Base-by-base conservation (phyloP, 2,113 vertebrate species). In the Gila orcuttii region DNA sequence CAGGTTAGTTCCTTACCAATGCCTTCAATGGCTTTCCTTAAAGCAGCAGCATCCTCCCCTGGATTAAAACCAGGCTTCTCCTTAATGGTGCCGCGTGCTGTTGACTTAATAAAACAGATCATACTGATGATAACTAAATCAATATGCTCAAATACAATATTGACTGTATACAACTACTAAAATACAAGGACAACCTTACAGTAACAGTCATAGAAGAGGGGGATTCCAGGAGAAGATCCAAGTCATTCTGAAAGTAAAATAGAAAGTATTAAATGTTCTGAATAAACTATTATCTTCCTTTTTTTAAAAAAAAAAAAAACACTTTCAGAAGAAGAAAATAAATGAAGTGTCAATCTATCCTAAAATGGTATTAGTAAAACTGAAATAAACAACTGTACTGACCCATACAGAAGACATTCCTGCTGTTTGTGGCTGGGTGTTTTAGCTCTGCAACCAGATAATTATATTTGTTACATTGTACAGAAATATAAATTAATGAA, bases 11-110 rank as follows among this genome's bases (percentile, higher is more conserved):
- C 8, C 95, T 92, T 90, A 97, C 97, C 96, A 4, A 97, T 21
- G 78, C 96, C 96, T 81, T 92, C 92, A 0, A 97, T 95, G 39
- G 96, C 96, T 66, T 95, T 95, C 71, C 83, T 93, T 19, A 97
- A 74, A 0, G 91, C 93, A 69, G 95, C 89, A 3, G 94, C 96
- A 86, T 97, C 97, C n/a, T 91, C 94, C 0, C 92, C 91, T 21
- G 94, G 90, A 86, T 93, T 96, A 79, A 97, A 97, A 45, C 93
- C 92, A 0, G 92, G 21, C 19, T 89, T 94, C 79, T 96, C 95
- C 83, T 91, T 95, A 64, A 97, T 82, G 1, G 95, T 96, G 81
- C 96, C 96, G 90, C 92, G 93, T 13, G 88, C 28, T 66, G 85
- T 95, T 86, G 93, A 92, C 97, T 97, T 87, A 83, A 57, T 17